phyloP scores from a whole-genome alignment of 1,140 invertebrate species.

The Aphelenchoides besseyi region DNA sequence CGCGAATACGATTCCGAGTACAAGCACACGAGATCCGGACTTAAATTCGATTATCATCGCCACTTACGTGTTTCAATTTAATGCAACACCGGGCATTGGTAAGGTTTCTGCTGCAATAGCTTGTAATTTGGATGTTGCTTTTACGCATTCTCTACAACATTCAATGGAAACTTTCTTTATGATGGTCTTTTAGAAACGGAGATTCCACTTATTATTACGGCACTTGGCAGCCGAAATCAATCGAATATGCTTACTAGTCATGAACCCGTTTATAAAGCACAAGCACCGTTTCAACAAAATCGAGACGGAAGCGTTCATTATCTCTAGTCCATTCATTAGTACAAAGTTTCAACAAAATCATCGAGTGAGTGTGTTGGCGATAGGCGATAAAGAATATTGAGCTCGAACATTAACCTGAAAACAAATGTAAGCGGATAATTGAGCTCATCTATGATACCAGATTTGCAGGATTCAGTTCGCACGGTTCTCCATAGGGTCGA shows the following conservation, averaged over 20 bases:
- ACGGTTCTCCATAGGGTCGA: not conserved
- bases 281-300: too few relatives aligned
- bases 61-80: constrained; percentile 55
- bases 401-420: not conserved
- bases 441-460: too few relatives aligned
- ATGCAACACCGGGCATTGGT: constrained; percentile 42
- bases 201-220: constrained; percentile 51
- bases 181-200: constrained; percentile 58
- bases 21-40: constrained; percentile 24
- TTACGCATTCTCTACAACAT: too few relatives aligned
- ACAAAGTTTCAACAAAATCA: too few relatives aligned
- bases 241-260: too few relatives aligned
- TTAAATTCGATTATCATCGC: constrained; percentile 42
- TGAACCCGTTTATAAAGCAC: too few relatives aligned
- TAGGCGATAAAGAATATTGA: not conserved
- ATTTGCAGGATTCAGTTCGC: not conserved
- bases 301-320: not conserved
- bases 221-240: constrained; percentile 34
- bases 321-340: not conserved
- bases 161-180: too few relatives aligned
- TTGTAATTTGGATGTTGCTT: too few relatives aligned
- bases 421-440: too few relatives aligned
- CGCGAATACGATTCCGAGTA: constrained; percentile 44
- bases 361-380: not conserved
- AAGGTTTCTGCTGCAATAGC: too few relatives aligned